A percentile compares a stretch with the other conserved stretches of the same genome.
phyloP scores from a whole-genome alignment of 1,140 invertebrate genomes.

The Potamilus streckersoni region DNA sequence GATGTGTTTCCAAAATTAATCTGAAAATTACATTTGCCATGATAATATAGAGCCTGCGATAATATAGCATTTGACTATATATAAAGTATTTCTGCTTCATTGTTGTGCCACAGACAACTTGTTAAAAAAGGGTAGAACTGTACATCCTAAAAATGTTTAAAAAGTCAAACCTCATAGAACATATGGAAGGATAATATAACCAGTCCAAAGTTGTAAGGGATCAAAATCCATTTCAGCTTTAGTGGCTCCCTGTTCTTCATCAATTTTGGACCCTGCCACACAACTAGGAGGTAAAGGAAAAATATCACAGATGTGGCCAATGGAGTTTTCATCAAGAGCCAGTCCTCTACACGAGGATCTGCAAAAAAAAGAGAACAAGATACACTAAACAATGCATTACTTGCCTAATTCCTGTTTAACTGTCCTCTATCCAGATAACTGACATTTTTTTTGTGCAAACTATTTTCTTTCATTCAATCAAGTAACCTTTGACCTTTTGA shows the following conservation, averaged over 20 bases:
- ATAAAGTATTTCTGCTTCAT: not conserved
- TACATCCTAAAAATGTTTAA: not conserved
- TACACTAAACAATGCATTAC: too few species aligned
- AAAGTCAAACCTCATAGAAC: conserved; percentile 75
- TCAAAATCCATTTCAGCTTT: conserved; percentile 79
- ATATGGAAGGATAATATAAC: conserved; percentile 88
- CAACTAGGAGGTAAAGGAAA: conserved; percentile 86
- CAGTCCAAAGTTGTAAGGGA: conserved; percentile 88
- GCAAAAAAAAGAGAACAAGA: not conserved
- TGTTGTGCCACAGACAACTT: not conserved
- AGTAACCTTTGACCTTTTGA: too few species aligned
- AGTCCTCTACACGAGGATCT: conserved; percentile 79
- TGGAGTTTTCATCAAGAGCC: conserved; percentile 89
- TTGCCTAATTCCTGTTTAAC: too few species aligned
- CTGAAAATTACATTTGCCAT: too few species aligned
- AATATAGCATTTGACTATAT: not conserved
- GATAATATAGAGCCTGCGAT: too few species aligned
- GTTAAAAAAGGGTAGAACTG: not conserved
- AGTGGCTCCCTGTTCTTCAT: conserved; percentile 85
- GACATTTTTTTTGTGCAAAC: too few species aligned
- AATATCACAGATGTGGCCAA: conserved; percentile 83
- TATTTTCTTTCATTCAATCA: too few species aligned
- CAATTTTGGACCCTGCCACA: conserved; percentile 79
- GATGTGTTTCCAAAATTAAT: too few species aligned
- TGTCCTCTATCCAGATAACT: too few species aligned